A percentile compares a stretch with the other conserved stretches of the same genome.
Conservation (phyloP, 2,888 invertebrate genomes). For the Euclidia mi region DNA sequence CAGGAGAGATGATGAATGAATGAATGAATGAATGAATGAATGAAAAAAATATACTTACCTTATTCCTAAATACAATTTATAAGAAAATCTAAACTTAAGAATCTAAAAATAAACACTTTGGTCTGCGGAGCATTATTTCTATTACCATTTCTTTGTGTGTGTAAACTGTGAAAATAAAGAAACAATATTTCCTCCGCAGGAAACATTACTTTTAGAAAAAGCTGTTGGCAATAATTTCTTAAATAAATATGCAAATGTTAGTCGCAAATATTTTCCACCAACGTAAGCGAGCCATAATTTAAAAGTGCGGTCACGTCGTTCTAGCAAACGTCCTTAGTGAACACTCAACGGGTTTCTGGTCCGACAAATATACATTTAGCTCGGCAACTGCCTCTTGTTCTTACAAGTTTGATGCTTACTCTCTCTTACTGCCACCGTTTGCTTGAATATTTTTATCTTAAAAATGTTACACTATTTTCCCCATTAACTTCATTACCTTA, state of each 20-base stretch:
- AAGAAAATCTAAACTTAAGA: too few relatives aligned
- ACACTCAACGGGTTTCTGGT: conserved; percentile 58
- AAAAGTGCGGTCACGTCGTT: conserved; percentile 67
- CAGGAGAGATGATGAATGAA: too few relatives aligned
- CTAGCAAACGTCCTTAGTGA: conserved; percentile 42
- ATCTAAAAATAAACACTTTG: too few relatives aligned
- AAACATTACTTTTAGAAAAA: background rate
- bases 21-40: too few relatives aligned
- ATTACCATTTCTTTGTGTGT: too few relatives aligned
- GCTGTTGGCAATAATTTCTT: background rate
- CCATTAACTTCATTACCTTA: conserved; percentile 21
- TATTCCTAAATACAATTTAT: too few relatives aligned
- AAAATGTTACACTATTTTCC: conserved; percentile 27
- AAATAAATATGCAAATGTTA: background rate
- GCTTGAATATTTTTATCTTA: conserved; percentile 40
- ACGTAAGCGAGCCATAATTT: conserved; percentile 52
- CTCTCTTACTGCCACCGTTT: conserved; percentile 46
- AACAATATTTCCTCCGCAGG: too few relatives aligned
- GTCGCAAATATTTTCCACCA: conserved; percentile 13
- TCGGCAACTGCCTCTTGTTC: conserved; percentile 53
- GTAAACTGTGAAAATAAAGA: too few relatives aligned
- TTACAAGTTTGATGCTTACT: conserved; percentile 57
- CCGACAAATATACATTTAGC: conserved; percentile 72
- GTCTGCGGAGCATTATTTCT: too few relatives aligned
- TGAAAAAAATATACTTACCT: too few relatives aligned